Evolutionary conservation across 1,140 invertebrate genomes (phyloP), one percentile per base, ranked within the genome.

Genomic region (Pectinophora gossypiella): DNA sequence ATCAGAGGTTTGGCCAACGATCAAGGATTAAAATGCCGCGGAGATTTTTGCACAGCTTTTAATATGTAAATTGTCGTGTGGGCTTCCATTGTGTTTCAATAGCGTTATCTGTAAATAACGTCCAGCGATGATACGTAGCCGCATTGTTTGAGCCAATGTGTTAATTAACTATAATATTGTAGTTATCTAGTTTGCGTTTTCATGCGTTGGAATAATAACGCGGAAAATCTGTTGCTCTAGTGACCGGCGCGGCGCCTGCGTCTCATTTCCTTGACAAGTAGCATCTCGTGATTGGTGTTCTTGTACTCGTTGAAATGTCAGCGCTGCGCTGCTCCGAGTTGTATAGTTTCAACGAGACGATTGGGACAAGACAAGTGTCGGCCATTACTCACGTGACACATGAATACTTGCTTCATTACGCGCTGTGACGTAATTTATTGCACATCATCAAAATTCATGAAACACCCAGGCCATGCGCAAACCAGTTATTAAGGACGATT

Each of bases 401-500:
- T 40, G 36, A 40, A 15, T 18, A 40, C 36, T 5, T 15, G 36
- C 36, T 6, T 40, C 36, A 40, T 40, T 40, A 40, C 3, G 4
- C 10, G n/a, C 7, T 16, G 36, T 16, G 36, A 40, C 36, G 16
- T 40, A 40, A 40, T 40, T 40, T 2, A 40, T 40, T 40, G 36
- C 13, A 40, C 16, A 40, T 40, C 36, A 40, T 40, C 36, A 1
- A 18, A 40, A 40, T 40, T 40, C 36, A 15, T 40, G 36, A 16
- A 10, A 40, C 36, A 40, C 36, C 36, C 36, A 6, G 7, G 21
- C 45, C 3, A 35, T 48, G 3, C 7, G 22, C 13, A 42, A 48
- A 54, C 42, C 27, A 19, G 50, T 51, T 44, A 51, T 51, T 40
- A 45, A 32, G 42, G 19, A 22, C 50, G 20, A 51, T 51, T 51